phyloP scores from a whole-genome alignment of 2,888 invertebrate genomes.

The Arctia plantaginis region DNA sequence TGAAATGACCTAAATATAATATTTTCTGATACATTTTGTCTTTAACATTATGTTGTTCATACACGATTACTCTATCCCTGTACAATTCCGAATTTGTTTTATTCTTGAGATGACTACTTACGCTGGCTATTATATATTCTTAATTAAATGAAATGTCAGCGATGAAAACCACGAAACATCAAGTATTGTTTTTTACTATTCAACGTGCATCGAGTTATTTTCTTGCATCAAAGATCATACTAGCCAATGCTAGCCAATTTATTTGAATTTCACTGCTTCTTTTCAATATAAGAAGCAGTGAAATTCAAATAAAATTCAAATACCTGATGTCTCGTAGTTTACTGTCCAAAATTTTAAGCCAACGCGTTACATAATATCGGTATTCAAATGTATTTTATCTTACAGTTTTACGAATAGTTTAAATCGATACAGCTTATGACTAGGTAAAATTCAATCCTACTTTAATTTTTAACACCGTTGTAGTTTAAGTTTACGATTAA shows the following conservation, averaged over 20 bases:
- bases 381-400: slow-evolving; percentile 66
- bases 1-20: slow-evolving; percentile 62
- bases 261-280: too few species aligned
- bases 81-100: slow-evolving; percentile 85
- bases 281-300: slow-evolving; percentile 32
- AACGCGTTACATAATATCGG: slow-evolving; percentile 66
- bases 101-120: slow-evolving; percentile 56
- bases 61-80: slow-evolving; percentile 80
- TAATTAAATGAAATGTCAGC: slow-evolving; percentile 36
- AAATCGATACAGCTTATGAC: slow-evolving; percentile 83
- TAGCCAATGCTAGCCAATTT: too few species aligned
- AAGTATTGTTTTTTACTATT: slow-evolving; percentile 16
- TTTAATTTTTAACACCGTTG: slow-evolving; percentile 67
- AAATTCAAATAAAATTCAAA: slow-evolving; percentile 27
- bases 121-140: slow-evolving; percentile 44
- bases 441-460: slow-evolving; percentile 83
- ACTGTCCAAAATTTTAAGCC: slow-evolving; percentile 59
- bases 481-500: slow-evolving; percentile 55
- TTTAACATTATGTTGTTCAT: slow-evolving; percentile 60
- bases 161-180: slow-evolving; percentile 23
- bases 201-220: slow-evolving; percentile 25
- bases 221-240: slow-evolving; percentile 10
- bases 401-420: slow-evolving; percentile 74
- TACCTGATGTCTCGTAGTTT: slow-evolving; percentile 19
- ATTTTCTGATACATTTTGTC: slow-evolving; percentile 62